These are phyloP conservation scores for Triplophysa dalaica DNA, from an alignment of 2,113 vertebrate species.

Conservation along the genomic window DNA sequence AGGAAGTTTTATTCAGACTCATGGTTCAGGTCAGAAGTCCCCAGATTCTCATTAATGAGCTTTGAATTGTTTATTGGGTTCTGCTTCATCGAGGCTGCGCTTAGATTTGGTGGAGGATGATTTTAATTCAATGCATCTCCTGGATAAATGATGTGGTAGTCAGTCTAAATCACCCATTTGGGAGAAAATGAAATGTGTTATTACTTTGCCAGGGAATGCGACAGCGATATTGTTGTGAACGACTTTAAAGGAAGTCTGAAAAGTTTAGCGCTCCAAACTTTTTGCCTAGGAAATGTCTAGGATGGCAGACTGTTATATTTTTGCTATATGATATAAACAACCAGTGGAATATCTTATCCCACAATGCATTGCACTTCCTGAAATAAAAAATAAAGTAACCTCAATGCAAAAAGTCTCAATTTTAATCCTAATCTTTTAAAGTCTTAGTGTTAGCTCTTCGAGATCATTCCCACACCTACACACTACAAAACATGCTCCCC, in stretches of 20 bases:
- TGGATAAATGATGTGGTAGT: constrained; percentile 5
- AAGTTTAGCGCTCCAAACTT: too few species aligned
- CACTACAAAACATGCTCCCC: background rate
- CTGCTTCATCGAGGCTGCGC: background rate
- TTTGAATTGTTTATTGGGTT: background rate
- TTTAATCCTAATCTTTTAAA: background rate
- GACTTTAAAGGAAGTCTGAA: too few species aligned
- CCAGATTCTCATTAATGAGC: constrained; percentile 27
- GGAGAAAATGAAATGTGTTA: constrained; percentile 18
- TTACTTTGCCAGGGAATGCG: background rate
- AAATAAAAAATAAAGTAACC: too few species aligned
- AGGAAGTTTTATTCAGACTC: background rate
- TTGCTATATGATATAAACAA: too few species aligned
- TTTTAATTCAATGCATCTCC: background rate
- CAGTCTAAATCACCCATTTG: constrained; percentile 4
- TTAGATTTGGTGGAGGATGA: background rate
- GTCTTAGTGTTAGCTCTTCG: background rate
- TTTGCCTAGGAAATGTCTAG: background rate
- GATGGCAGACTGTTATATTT: background rate
- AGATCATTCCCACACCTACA: constrained; percentile 3
- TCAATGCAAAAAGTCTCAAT: background rate
- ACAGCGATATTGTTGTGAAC: background rate
- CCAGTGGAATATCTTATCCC: background rate
- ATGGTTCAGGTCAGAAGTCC: constrained; percentile 13
- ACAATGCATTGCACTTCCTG: background rate